Base-by-base conservation (phyloP, 2,797 vertebrate species). In the Tamandua tetradactyla region DNA sequence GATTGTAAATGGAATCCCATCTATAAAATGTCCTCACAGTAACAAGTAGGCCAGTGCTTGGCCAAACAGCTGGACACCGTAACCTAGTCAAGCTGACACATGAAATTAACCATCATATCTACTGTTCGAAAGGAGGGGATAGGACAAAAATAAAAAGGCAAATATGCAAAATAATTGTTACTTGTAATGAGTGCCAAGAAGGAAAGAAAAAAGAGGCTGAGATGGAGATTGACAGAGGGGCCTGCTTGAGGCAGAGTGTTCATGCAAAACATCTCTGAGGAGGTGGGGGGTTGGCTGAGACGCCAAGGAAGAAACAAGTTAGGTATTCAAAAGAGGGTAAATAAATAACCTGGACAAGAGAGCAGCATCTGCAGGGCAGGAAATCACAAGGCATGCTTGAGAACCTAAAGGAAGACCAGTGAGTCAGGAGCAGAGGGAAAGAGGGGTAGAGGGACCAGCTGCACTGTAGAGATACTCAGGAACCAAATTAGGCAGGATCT, bases 371-470 rank as follows among this genome's bases (percentile, higher is more conserved):
- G 61, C 44, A 81, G 44, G 7, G 25, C 30, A 18, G n/a, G 27
- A 20, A 22, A 9, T 6, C 30, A 25, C 4, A 20, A 18, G 7
- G 8, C 35, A 32, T 0, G 0, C 35, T 4, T 10, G 61, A 14
- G 35, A 13, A 35, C 37, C 55, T 32, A 37, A 37, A n/a, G n/a
- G n/a, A n/a, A n/a, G n/a, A n/a, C n/a, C n/a, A n/a, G n/a, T n/a
- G n/a, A n/a, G n/a, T n/a, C n/a, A n/a, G n/a, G n/a, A n/a, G n/a
- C n/a, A n/a, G n/a, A n/a, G n/a, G n/a, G n/a, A n/a, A n/a, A n/a
- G 14, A 0, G 0, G 27, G 35, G 3, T 25, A 44, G 15, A 79
- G 1, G 32, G 4, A 2, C 20, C 14, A 32, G 3, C 22, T 57
- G 10, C 15, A 13, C 18, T 47, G 30, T n/a, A 42, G 40, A 82